These are phyloP conservation scores for Chrysomallon squamiferum DNA, from an alignment of 1,140 invertebrate species.

Conservation along the genomic window DNA sequence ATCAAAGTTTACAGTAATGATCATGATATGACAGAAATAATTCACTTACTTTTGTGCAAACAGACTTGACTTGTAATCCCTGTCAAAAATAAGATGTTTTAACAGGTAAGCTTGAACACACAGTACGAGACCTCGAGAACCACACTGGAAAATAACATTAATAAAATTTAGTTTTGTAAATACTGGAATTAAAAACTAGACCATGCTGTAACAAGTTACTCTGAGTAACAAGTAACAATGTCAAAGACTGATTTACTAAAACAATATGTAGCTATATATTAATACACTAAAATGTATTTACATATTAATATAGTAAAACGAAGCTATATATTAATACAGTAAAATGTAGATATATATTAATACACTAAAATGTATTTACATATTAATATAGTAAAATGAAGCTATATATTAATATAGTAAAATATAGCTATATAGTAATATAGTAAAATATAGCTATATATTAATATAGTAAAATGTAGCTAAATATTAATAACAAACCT, in stretches of 20 bases:
- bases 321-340: not conserved
- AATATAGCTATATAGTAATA: too few relatives aligned
- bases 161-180: not conserved
- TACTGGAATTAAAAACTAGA: not conserved
- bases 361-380: not conserved
- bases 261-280: not conserved
- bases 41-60: constrained; percentile 61
- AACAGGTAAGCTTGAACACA: constrained; percentile 74
- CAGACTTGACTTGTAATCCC: constrained; percentile 28
- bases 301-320: not conserved
- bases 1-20: too few relatives aligned
- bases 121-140: constrained; percentile 70
- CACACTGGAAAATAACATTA: constrained; percentile 61
- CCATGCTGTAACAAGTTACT: not conserved
- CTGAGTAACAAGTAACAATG: too few relatives aligned
- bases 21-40: too few relatives aligned
- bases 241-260: not conserved
- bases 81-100: constrained; percentile 74
- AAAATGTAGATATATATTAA: not conserved
- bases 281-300: not conserved
- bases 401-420: too few relatives aligned
- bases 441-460: too few relatives aligned
- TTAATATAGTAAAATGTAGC: too few relatives aligned
- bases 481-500: too few relatives aligned
- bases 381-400: too few relatives aligned